Evolutionary conservation across 2,888 invertebrate genomes (phyloP), one percentile per base, ranked within the genome.

Genomic region (Scotopteryx bipunctaria): DNA sequence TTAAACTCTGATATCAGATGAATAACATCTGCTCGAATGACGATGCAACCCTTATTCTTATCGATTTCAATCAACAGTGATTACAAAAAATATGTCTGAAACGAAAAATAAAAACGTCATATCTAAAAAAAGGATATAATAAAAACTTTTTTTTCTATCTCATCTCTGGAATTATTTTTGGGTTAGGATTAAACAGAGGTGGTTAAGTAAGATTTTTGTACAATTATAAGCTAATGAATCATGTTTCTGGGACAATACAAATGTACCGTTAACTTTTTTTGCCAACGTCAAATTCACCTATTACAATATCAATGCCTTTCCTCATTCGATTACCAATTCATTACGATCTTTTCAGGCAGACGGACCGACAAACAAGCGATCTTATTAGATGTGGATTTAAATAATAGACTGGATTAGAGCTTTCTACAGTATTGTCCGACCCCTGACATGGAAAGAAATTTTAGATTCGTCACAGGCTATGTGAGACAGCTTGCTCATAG

Each of bases 321-420:
- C 46, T 55, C 31, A 38, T 43, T 32, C 40, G 46, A 17, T 44
- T 44, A 61, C 47, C 38, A 42, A 59, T 56, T 62, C 57, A 62
- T 62, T 57, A 62, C 50, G 17, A 52, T 41, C 62, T 49, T 57
- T 62, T 51, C 52, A 59, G 31, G 27, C 21, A 42, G 45, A 50
- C 41, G 51, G 48, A 44, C 60, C 46, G 60, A 63, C 63, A 57
- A 55, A 63, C 60, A 60, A 58, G 55, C 53, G 59, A 37, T 49
- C 57, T 46, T 58, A 59, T 57, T 54, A 53, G 57, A 48, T 59
- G 57, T 60, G 78, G 73, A 67, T 73, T 76, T 78, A 73, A 76
- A 80, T 79, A 79, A 80, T 77, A 75, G 70, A 72, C 63, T 68
- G 73, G 73, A 84, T 83, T 81, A 74, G 69, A 81, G 74, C 76